phyloP scores from a whole-genome alignment of 2,888 invertebrate species.

The Sialis lutaria region DNA sequence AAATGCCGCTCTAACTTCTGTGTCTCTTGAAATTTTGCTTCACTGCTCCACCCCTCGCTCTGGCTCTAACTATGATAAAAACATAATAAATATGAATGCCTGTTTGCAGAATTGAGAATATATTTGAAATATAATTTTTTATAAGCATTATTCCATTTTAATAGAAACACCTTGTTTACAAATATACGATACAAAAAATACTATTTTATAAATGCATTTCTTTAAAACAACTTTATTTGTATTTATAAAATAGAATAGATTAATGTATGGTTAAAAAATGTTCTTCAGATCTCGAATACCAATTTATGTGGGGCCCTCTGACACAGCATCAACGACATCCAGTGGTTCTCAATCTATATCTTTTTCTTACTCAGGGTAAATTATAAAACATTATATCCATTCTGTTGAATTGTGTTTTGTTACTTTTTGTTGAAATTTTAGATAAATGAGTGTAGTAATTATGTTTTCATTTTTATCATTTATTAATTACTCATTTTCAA shows the following conservation, averaged over 20 bases:
- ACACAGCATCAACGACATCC: conserved; percentile 25
- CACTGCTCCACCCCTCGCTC: too few species aligned
- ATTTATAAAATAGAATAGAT: too few species aligned
- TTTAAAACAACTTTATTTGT: too few species aligned
- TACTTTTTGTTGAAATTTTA: neutral
- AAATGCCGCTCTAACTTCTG: too few species aligned
- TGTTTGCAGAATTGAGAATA: conserved; percentile 47
- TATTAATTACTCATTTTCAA: neutral
- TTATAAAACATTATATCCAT: conserved; percentile 9
- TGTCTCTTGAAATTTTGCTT: too few species aligned
- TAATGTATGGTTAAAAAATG: too few species aligned
- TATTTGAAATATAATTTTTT: neutral
- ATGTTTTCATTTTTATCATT: neutral
- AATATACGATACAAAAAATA: neutral
- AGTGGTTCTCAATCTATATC: conserved; percentile 26
- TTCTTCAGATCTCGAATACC: conserved; percentile 45
- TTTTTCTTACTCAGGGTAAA: conserved; percentile 26
- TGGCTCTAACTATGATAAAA: too few species aligned
- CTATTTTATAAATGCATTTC: neutral
- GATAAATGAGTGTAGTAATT: neutral
- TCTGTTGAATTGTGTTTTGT: neutral
- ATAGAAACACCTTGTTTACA: neutral
- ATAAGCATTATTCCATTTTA: neutral
- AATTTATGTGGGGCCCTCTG: conserved; percentile 40
- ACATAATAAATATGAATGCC: too few species aligned